Percentiles rank a stretch among this genome's conserved stretches.
Conservation (phyloP, 53 echinoderm and acorn worm genomes). For the Crossaster papposus region DNA sequence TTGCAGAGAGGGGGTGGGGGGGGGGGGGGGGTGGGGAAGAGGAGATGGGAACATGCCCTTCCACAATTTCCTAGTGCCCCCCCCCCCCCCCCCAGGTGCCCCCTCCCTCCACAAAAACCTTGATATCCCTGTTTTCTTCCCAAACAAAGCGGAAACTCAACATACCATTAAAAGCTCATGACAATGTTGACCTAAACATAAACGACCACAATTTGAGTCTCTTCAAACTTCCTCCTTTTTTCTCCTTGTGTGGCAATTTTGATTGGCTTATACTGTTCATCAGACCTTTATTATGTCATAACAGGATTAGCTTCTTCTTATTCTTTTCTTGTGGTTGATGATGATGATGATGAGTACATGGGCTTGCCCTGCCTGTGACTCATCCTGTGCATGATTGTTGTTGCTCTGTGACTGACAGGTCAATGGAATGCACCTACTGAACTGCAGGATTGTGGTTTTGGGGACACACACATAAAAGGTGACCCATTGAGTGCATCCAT, state of each 20-base stretch:
- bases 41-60: too few species aligned
- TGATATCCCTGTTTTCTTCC: too few species aligned
- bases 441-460: neutral
- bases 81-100: neutral
- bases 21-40: too few species aligned
- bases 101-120: too few species aligned
- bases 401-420: neutral
- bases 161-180: neutral
- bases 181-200: neutral
- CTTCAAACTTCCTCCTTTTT: neutral
- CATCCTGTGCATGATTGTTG: constrained; percentile 4
- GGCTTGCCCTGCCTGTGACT: neutral
- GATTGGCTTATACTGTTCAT: neutral
- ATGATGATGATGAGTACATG: neutral
- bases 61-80: too few species aligned
- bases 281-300: constrained; percentile 3
- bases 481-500: constrained; percentile 6
- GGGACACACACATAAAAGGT: neutral
- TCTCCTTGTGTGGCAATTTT: neutral
- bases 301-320: neutral
- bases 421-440: neutral
- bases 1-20: too few species aligned
- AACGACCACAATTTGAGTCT: neutral
- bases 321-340: neutral
- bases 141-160: neutral